Evolutionary conservation across 1,140 invertebrate species (phyloP).

Genomic region (Pachyrhynchus sulphureomaculatus): DNA sequence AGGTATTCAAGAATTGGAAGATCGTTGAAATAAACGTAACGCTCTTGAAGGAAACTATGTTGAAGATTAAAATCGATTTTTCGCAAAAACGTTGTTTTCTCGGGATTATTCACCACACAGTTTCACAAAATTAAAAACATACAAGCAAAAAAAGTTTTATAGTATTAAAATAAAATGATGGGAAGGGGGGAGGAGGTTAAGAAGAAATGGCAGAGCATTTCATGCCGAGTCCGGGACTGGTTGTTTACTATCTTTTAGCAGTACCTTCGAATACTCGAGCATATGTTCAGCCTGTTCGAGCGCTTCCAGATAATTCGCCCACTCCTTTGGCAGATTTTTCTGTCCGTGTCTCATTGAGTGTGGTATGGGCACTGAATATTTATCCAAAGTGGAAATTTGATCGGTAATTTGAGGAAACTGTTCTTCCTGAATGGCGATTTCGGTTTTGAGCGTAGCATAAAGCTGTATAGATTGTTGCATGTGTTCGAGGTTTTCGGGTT

Average conservation of each 20-base stretch:
- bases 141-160: too few species aligned
- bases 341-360: constrained; percentile 60
- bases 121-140: too few species aligned
- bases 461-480: constrained; percentile 61
- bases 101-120: too few species aligned
- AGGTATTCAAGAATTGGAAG: too few species aligned
- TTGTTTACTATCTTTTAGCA: constrained; percentile 34
- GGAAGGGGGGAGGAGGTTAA: too few species aligned
- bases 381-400: constrained; percentile 69
- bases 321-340: constrained; percentile 62
- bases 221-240: constrained; percentile 46
- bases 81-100: too few species aligned
- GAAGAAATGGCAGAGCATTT: too few species aligned
- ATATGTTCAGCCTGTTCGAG: constrained; percentile 66
- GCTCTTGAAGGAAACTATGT: too few species aligned
- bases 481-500: constrained; percentile 61
- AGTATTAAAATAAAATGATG: too few species aligned
- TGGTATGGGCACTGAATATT: constrained; percentile 64
- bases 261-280: constrained; percentile 67
- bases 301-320: constrained; percentile 65
- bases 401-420: constrained; percentile 72
- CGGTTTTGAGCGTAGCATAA: constrained; percentile 64
- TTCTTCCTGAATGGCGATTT: constrained; percentile 61
- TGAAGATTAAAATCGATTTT: too few species aligned
- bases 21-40: too few species aligned